phyloP scores from a whole-genome alignment of 2,797 vertebrate species.

The Rhynchotus rufescens region DNA sequence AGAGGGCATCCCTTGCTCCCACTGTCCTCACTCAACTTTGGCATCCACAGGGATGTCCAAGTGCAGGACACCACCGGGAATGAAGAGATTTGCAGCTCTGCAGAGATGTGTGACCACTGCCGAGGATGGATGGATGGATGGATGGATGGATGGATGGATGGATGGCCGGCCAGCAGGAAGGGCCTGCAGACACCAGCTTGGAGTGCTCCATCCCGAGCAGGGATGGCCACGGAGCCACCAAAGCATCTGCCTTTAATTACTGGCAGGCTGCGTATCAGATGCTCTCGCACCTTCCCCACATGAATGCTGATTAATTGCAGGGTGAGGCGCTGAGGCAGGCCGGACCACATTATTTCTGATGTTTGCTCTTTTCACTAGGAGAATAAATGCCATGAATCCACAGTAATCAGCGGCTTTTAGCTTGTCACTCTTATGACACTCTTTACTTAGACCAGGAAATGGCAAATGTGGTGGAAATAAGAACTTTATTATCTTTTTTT shows the following conservation, averaged over 20 bases:
- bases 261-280: slow-evolving; percentile 76
- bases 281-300: slow-evolving; percentile 76
- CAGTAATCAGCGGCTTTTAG: slow-evolving; percentile 80
- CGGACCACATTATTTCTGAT: slow-evolving; percentile 77
- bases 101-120: fast-evolving
- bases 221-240: slow-evolving; percentile 8
- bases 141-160: neutral
- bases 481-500: slow-evolving; percentile 72
- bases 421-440: slow-evolving; percentile 78
- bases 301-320: slow-evolving; percentile 81
- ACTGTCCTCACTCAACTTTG: too few relatives aligned
- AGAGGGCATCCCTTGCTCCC: neutral
- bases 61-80: neutral
- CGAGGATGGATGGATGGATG: neutral
- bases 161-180: neutral
- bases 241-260: slow-evolving; percentile 77
- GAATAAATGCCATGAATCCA: slow-evolving; percentile 78
- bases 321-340: slow-evolving; percentile 75
- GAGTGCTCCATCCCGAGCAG: neutral
- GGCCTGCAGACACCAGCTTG: neutral
- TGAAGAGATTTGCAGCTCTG: too few relatives aligned
- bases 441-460: slow-evolving; percentile 79
- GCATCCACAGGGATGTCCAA: too few relatives aligned
- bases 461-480: slow-evolving; percentile 79
- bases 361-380: slow-evolving; percentile 78